A percentile compares a stretch with the other conserved stretches of the same genome.
Conservation (phyloP, 64 coral and sea anemone species). For the Pocillopora verrucosa region DNA sequence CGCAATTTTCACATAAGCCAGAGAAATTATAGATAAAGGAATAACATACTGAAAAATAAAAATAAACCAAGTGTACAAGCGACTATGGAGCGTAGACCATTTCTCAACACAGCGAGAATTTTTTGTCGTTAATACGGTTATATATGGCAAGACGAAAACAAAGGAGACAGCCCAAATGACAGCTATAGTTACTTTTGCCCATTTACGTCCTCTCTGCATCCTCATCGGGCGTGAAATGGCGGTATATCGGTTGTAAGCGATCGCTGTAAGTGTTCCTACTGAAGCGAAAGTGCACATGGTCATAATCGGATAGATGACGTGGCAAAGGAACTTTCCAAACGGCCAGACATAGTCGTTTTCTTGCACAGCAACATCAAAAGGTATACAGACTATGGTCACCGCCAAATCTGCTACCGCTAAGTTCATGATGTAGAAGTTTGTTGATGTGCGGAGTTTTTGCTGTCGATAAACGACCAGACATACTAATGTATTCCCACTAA, state of each 20-base stretch:
- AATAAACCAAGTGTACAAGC: conserved; percentile 75
- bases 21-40: conserved; percentile 75
- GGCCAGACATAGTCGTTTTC: conserved; percentile 81
- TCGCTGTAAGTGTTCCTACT: conserved; percentile 82
- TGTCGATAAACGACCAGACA: conserved; percentile 85
- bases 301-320: conserved; percentile 80
- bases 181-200: conserved; percentile 60
- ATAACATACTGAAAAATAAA: conserved; percentile 85
- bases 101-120: conserved; percentile 65
- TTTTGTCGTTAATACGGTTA: conserved; percentile 40
- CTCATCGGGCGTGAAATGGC: conserved; percentile 79
- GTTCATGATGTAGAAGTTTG: conserved; percentile 92
- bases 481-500: conserved; percentile 75
- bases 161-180: conserved; percentile 68
- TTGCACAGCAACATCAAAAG: conserved; percentile 87
- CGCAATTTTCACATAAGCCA: conserved; percentile 73
- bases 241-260: conserved; percentile 72
- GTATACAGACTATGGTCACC: conserved; percentile 77
- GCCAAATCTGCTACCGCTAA: conserved; percentile 78
- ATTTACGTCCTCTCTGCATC: conserved; percentile 40
- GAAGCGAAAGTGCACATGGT: conserved; percentile 89
- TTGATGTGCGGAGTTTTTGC: conserved; percentile 78
- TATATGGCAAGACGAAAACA: conserved; percentile 66
- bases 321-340: conserved; percentile 71
- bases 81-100: conserved; percentile 63